phyloP scores from a whole-genome alignment of 1,140 invertebrate genomes.

The Temnothorax curvispinosus region DNA sequence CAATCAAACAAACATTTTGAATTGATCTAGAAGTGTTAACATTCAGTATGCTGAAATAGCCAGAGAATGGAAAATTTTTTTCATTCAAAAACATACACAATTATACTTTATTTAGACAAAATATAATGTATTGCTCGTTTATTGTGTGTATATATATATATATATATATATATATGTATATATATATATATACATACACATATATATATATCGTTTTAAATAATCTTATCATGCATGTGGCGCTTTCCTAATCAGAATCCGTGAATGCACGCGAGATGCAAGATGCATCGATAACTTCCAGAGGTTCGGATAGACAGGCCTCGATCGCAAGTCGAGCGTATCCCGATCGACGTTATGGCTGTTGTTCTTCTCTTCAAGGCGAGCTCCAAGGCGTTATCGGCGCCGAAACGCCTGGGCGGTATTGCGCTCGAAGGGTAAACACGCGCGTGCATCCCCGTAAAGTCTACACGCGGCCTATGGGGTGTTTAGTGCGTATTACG shows the following conservation, averaged over 20 bases:
- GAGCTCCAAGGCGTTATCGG: slow-evolving; percentile 44
- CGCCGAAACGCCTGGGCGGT: slow-evolving; percentile 50
- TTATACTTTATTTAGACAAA: not conserved
- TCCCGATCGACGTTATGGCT: slow-evolving; percentile 24
- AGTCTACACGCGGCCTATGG: slow-evolving; percentile 75
- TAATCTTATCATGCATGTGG: not conserved
- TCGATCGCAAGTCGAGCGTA: slow-evolving; percentile 37
- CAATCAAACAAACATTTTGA: not conserved
- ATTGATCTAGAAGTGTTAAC: not conserved
- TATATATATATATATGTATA: no score
- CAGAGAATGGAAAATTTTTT: not conserved
- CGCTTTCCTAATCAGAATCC: not conserved
- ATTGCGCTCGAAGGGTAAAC: slow-evolving; percentile 68
- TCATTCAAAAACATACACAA: not conserved
- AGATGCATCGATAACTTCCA: slow-evolving; percentile 6
- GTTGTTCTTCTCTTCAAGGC: slow-evolving; percentile 31
- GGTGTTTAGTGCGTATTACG: slow-evolving; percentile 83
- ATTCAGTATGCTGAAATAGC: not conserved
- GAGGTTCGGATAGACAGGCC: not conserved
- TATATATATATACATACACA: not conserved
- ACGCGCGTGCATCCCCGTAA: slow-evolving; percentile 74
- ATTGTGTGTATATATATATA: not conserved
- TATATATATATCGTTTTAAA: not conserved
- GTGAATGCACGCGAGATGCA: not conserved
- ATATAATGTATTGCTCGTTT: not conserved